Evolutionary conservation across 2,888 invertebrate genomes (phyloP).

Genomic region (Camponotus fellah): DNA sequence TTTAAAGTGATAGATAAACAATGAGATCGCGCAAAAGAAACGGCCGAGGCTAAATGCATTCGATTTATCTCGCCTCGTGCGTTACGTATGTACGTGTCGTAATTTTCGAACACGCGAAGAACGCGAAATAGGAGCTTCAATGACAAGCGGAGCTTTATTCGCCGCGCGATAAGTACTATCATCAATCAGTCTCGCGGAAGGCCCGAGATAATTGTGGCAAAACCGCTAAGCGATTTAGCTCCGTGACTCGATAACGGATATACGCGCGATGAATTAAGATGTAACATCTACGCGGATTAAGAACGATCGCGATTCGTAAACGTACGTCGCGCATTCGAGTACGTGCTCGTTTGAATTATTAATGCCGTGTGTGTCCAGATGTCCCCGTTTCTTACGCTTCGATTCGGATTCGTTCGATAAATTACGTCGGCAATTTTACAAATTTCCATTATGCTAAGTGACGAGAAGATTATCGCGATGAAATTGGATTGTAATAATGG

Average conservation of each 20-base stretch:
- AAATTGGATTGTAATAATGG: conserved; percentile 14
- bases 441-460: neutral
- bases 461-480: conserved; percentile 7
- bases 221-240: conserved; percentile 50
- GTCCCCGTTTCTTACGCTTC: conserved; percentile 26
- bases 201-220: conserved; percentile 58
- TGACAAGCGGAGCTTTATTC: conserved; percentile 45
- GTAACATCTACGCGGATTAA: conserved; percentile 20
- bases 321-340: neutral
- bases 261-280: conserved; percentile 34
- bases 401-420: conserved; percentile 8
- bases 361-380: neutral
- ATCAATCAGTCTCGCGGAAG: conserved; percentile 53
- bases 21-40: conserved; percentile 7
- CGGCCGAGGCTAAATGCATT: conserved; percentile 3
- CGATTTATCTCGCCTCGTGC: neutral
- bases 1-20: conserved; percentile 11
- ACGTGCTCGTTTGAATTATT: neutral
- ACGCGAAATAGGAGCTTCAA: conserved; percentile 27
- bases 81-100: conserved; percentile 27
- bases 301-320: neutral
- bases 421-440: conserved; percentile 4
- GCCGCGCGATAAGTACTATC: conserved; percentile 48
- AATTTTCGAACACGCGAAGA: conserved; percentile 37
- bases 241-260: conserved; percentile 48